Evolutionary conservation across 2,797 vertebrate genomes (phyloP).

Genomic region (Salarias fasciatus): DNA sequence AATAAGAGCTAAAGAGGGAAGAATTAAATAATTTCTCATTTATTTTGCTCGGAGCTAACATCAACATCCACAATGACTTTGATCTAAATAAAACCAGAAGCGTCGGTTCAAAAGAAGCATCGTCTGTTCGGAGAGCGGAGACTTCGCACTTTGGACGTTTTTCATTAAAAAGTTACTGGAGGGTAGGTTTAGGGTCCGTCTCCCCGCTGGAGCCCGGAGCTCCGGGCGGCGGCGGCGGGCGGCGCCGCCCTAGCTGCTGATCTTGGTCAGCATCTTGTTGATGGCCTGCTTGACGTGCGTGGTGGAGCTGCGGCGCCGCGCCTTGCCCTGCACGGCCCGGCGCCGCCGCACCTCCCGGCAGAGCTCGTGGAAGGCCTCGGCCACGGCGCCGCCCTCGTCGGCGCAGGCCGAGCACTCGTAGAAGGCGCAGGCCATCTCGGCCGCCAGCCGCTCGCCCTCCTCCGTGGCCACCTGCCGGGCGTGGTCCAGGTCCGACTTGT

Average conservation of each 20-base stretch:
- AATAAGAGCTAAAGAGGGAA: neutral
- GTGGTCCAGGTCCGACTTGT: conserved; percentile 97
- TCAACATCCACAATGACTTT: conserved; percentile 10
- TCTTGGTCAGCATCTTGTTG: conserved; percentile 99
- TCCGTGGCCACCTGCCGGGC: conserved; percentile 93
- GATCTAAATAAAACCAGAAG: neutral
- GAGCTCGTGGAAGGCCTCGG: conserved; percentile 94
- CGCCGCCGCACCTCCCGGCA: conserved; percentile 93
- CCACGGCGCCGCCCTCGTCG: conserved; percentile 89
- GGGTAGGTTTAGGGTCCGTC: too few species aligned
- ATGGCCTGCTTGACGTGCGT: conserved; percentile 98
- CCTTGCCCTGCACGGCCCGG: conserved; percentile 94
- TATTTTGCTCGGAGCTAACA: neutral
- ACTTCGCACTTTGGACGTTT: conserved; percentile 9
- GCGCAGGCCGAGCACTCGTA: conserved; percentile 97
- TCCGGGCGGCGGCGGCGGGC: too few species aligned
- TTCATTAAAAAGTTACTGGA: too few species aligned
- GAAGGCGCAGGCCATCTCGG: conserved; percentile 95
- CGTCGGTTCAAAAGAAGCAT: conserved; percentile 3
- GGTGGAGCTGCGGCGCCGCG: conserved; percentile 94
- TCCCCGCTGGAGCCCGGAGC: conserved; percentile 29
- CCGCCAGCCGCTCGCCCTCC: conserved; percentile 95
- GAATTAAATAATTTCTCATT: neutral
- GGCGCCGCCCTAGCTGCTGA: conserved; percentile 96
- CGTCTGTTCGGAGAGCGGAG: conserved; percentile 8